Conservation (phyloP, 2,888 invertebrate genomes). For the Aquatica leii region DNA sequence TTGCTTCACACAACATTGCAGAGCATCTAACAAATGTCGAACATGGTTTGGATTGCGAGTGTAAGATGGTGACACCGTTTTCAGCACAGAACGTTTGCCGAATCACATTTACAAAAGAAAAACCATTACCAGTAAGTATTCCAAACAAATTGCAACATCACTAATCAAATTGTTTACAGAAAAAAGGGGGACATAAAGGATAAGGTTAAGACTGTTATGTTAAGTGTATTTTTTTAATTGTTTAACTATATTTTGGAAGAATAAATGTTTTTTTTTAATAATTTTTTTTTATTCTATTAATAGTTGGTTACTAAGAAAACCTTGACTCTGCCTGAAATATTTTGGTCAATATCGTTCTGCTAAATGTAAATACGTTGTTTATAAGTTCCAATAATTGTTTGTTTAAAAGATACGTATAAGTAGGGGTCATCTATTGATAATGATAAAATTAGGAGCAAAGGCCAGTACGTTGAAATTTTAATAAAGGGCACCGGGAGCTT, state of each 20-base stretch:
- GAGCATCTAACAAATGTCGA: constrained; percentile 58
- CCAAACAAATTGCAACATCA: too few species aligned
- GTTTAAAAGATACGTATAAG: too few species aligned
- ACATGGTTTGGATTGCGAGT: constrained; percentile 62
- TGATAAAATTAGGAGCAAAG: too few species aligned
- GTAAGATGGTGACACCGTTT: constrained; percentile 47
- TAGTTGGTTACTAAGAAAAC: too few species aligned
- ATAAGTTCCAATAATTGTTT: too few species aligned
- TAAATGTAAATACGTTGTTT: too few species aligned
- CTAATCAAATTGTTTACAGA: constrained; percentile 24
- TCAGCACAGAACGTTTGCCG: constrained; percentile 51
- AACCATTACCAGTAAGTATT: constrained; percentile 23
- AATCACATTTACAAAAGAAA: constrained; percentile 48
- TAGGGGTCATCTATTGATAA: too few species aligned
- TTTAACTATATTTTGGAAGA: not conserved
- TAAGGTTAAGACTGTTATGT: constrained; percentile 26
- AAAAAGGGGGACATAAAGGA: constrained; percentile 27
- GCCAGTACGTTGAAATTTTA: too few species aligned
- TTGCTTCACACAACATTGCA: constrained; percentile 62
- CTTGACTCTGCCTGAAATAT: too few species aligned
- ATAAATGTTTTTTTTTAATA: not conserved
- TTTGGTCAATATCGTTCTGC: too few species aligned
- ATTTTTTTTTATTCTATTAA: constrained; percentile 9
- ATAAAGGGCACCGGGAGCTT: too few species aligned
- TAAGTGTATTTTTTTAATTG: not conserved